Evolutionary conservation across 2,888 invertebrate genomes (phyloP), one percentile per base, ranked within the genome.

Genomic region (Megalurothrips usitatus): DNA sequence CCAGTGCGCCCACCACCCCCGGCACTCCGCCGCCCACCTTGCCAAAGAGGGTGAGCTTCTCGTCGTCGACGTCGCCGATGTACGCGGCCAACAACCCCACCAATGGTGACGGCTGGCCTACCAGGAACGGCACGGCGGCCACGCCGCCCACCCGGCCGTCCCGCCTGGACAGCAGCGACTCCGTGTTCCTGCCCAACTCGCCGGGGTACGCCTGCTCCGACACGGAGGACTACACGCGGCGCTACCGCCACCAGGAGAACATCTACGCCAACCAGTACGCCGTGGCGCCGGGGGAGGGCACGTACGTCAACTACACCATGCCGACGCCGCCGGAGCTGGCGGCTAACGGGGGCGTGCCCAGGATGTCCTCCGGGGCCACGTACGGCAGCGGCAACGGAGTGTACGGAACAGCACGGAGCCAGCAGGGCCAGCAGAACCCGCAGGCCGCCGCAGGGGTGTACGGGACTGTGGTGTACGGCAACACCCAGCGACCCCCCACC

Each of bases 141-240:
- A 83, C 84, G 79, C 84, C 84, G 0, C 84, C 84, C 14, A 84
- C 84, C 17, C 82, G 84, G 8, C 83, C 75, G 23, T 75, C 68
- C 11, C 68, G 68, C 6, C 79, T 79, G 11, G 81, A 82, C 26
- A 82, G 81, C 80, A 78, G 12, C 49, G 82, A 82, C 79, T 81
- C 82, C 1, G 82, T 81, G 14, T 82, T 82, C 81, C 81, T 82
- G 23, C 82, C 82, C 28, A 81, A 82, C 81, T 49, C 79, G 14
- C 81, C 81, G 34, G n/a, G 11, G 52, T 80, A 80, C 34, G 34
- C 34, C 3, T 43, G 34, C 34, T 43, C 34, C 34, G 34, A 43
- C 34, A 43, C 34, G 34, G 34, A 43, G 34, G 34, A 43, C 47
- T 43, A 49, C 79, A 43, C 79, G 48, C 78, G 78, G 49, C 78